Evolutionary conservation across 2,113 vertebrate genomes (phyloP).

Genomic region (Tetraodon nigroviridis): DNA sequence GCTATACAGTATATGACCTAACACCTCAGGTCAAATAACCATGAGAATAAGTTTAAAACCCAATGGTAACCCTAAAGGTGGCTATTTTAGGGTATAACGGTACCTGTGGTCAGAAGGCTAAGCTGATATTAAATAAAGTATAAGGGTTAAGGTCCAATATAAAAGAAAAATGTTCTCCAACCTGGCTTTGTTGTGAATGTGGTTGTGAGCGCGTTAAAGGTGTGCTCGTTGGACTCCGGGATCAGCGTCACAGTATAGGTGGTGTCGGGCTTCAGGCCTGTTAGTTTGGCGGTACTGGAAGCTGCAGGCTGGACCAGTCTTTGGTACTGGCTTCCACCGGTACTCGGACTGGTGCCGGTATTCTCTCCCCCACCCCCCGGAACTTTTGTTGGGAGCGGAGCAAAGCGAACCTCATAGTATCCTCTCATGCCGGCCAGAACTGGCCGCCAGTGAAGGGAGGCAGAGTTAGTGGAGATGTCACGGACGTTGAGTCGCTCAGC

Average conservation of each 20-base stretch:
- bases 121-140: not conserved
- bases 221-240: conserved; percentile 78
- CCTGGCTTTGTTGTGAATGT: conserved; percentile 83
- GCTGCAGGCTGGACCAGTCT: conserved; percentile 70
- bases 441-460: conserved; percentile 81
- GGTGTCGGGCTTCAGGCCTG: conserved; percentile 77
- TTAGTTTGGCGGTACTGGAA: conserved; percentile 68
- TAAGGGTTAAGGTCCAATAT: not conserved
- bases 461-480: conserved; percentile 78
- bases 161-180: conserved; percentile 35
- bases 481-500: conserved; percentile 77
- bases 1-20: not conserved
- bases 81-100: no score
- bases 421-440: conserved; percentile 74
- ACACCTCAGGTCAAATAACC: not conserved
- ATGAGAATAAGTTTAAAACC: not conserved
- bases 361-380: not conserved
- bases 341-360: conserved; percentile 61
- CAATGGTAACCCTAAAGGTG: no score
- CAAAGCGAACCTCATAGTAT: conserved; percentile 80
- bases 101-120: no score
- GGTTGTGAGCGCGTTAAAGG: conserved; percentile 72
- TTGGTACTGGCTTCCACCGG: conserved; percentile 43
- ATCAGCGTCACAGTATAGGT: conserved; percentile 80
- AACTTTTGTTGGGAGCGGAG: conserved; percentile 43